Evolutionary conservation across 2,888 invertebrate genomes (phyloP).

Genomic region (Galerucella nymphaeae): DNA sequence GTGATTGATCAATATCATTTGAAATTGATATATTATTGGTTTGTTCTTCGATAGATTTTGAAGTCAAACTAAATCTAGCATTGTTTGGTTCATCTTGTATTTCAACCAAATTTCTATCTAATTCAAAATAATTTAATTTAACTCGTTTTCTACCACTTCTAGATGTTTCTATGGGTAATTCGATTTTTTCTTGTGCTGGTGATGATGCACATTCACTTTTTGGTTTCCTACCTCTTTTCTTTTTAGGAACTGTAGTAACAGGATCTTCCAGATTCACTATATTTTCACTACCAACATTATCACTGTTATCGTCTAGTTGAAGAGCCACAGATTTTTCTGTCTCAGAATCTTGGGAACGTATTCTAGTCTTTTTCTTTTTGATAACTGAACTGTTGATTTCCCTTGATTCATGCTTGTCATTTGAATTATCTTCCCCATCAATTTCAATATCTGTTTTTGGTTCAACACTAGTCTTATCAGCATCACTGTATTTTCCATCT

Average conservation of each 20-base stretch:
- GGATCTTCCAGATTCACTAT: too few relatives aligned
- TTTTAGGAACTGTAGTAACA: background rate
- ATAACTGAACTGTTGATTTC: too few relatives aligned
- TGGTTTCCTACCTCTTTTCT: conserved; percentile 16
- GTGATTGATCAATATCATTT: background rate
- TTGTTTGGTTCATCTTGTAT: background rate
- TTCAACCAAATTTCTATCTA: conserved; percentile 16
- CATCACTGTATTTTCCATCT: too few relatives aligned
- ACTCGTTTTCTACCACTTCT: conserved; percentile 50
- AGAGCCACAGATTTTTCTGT: too few relatives aligned
- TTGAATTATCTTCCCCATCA: too few relatives aligned
- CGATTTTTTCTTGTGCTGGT: background rate
- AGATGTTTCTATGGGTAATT: conserved; percentile 34
- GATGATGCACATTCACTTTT: background rate
- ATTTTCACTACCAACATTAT: background rate
- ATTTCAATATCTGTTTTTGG: too few relatives aligned
- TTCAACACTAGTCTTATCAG: too few relatives aligned
- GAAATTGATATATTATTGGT: background rate
- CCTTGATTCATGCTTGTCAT: too few relatives aligned
- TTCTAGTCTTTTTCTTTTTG: too few relatives aligned
- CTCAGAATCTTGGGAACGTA: too few relatives aligned
- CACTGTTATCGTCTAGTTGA: too few relatives aligned
- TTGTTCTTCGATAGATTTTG: background rate
- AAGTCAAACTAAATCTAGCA: background rate
- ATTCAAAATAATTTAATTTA: conserved; percentile 50